Evolutionary conservation across 2,797 vertebrate genomes (phyloP), one percentile per base, ranked within the genome.

Genomic region (Liparis tanakae): DNA sequence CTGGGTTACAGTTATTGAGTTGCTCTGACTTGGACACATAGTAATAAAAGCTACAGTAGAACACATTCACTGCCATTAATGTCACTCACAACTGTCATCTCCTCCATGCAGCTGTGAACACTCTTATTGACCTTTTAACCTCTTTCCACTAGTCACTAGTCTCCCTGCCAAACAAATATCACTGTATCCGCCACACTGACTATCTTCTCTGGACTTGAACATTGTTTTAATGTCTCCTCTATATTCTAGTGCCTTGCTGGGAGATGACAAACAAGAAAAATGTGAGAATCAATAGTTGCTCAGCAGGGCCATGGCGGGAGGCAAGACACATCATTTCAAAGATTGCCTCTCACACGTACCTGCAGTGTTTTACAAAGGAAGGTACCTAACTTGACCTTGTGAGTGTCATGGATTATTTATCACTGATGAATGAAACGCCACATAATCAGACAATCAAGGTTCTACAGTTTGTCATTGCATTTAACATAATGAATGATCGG

Each of bases 221-320:
- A 14, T 37, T 69, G 55, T 65, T 18, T 70, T 68, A 25, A 41
- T 68, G 43, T 74, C 20, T 84, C 54, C 37, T 70, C 34, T 80
- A 55, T 69, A 61, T 85, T 80, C 58, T 76, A 81, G 86, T 90
- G 88, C 89, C 87, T 91, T 87, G 67, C 59, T 77, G 37, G 54
- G 54, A 80, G 74, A 55, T 6, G 9, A 2, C 10, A 67, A 56
- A 66, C 14, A 57, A 71, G 61, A 76, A 50, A 68, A 64, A 67
- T 63, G 56, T 54, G 46, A 76, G 18, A 36, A 30, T 39, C 64
- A 70, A 48, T 63, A 46, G 78, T 79, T 59, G 30, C 48, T 48
- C 25, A 30, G 25, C 25, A 30, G 25, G 25, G 25, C 25, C 25
- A 30, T 30, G 25, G 25, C 25, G 4, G 25, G 25, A 30, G 25